Base-by-base conservation (phyloP, 2,888 invertebrate genomes). In the Halictus ligatus region DNA sequence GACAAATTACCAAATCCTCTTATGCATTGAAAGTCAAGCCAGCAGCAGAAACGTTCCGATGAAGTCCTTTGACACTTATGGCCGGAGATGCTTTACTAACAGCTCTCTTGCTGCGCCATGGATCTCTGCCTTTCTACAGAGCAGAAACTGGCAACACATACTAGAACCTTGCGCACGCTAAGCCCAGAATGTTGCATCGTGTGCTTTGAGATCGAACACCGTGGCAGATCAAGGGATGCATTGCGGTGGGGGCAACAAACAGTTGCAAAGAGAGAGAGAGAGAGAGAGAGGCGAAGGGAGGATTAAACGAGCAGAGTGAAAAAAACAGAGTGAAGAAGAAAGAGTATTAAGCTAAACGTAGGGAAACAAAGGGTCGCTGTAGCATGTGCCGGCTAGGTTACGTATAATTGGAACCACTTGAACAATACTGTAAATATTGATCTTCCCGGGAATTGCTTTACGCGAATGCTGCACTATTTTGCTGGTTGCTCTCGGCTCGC, bases 181-280 rank as follows among this genome's bases (percentile, higher is more conserved):
- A 25, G 50, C 29, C 29, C 74, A 74, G 73, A 75, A 69, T 12
- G 81, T 81, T 85, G 67, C 74, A 76, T 83, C 60, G 54, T 54
- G 75, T 64, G 81, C 88, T 88, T 88, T 88, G 88, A 85, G 89
- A 90, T 73, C 83, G 88, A 84, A 86, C 79, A 80, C 79, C 77
- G 46, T n/a, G 29, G 35, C 80, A 64, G 64, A 78, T 75, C 84
- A 84, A 84, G 54, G 48, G 54, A 73, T 80, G 29, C 60, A 46
- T 43, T 21, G 78, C n/a, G n/a, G n/a, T 25, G 15, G 18, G 25
- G 18, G 48, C 75, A 43, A 35, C 69, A 77, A 77, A 78, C 78
- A 81, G 46, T 58, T 46, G 25, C 29, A 25, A 21, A 43, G 50
- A 18, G 18, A 15, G 10, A 18, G 46, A 25, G n/a, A 58, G 4